Evolutionary conservation across 2,888 invertebrate genomes (phyloP), one percentile per base, ranked within the genome.

Genomic region (Octodonta nipae): DNA sequence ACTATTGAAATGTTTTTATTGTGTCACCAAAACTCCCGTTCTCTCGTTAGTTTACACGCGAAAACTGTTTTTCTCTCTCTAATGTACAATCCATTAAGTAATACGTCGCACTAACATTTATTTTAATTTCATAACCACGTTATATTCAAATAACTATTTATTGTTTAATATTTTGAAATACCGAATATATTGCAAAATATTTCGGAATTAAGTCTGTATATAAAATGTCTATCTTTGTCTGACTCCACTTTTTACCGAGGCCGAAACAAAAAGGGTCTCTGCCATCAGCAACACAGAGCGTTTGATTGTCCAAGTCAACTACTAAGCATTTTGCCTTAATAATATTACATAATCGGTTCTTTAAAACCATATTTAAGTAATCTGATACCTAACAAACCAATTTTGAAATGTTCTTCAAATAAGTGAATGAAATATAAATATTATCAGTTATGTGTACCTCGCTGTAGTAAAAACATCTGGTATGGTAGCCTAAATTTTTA

Each of bases 31-130:
- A 22, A 3, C 22, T 22, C 22, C 10, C n/a, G 22, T 22, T 22
- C 22, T 10, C 22, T 11, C n/a, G 22, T 22, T 11, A 22, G 24
- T 29, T 17, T 25, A 34, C 25, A 26, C 13, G 11, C 34, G 17
- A 15, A 15, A 15, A 12, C 10, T 25, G 30, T 30, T 16, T 29
- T 28, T 16, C 36, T 33, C 33, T 31, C 27, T 31, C 15, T 36
- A 30, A 24, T 38, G 20, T 24, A 33, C 39, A 36, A 34, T 34
- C 35, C 24, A 26, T 26, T 36, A 11, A 47, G 46, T 53, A 51
- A 28, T 51, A 53, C 47, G 44, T 50, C 54, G 55, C 57, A 58
- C 54, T 54, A 58, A 55, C 56, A 56, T 54, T 50, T 53, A 56
- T 46, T 34, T 37, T 38, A 25, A 43, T n/a, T n/a, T n/a, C 44